A percentile compares a stretch with the other conserved stretches of the same genome.
phyloP scores from a whole-genome alignment of 2,797 vertebrate genomes.

The Sebastes hopkinsi region DNA sequence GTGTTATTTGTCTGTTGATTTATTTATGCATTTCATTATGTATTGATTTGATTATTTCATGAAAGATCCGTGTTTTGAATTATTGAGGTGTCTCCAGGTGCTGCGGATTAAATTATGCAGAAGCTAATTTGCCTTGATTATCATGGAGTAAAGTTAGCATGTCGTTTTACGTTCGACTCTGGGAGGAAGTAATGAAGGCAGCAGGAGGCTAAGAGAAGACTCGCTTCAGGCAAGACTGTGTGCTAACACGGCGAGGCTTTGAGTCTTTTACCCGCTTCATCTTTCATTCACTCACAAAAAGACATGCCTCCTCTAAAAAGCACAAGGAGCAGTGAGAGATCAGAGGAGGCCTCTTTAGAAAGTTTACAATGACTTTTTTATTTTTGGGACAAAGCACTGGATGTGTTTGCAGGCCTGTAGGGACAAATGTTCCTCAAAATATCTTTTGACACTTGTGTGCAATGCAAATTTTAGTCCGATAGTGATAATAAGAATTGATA shows the following conservation, averaged over 20 bases:
- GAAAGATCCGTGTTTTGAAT: constrained; percentile 94
- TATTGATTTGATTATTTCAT: constrained; percentile 98
- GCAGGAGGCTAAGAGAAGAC: constrained; percentile 32
- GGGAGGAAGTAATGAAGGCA: constrained; percentile 43
- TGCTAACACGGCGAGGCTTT: constrained; percentile 23
- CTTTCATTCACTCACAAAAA: constrained; percentile 16
- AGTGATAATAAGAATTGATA: constrained; percentile 33
- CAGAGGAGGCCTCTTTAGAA: constrained; percentile 17
- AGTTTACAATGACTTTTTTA: constrained; percentile 38
- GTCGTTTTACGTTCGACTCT: constrained; percentile 33
- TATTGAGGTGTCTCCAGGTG: constrained; percentile 93
- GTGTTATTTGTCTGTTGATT: constrained; percentile 90
- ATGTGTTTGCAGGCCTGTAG: constrained; percentile 27
- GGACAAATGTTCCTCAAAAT: constrained; percentile 44
- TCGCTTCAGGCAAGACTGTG: constrained; percentile 35
- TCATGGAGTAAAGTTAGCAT: constrained; percentile 83
- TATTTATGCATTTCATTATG: constrained; percentile 97
- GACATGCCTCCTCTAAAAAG: constrained; percentile 21
- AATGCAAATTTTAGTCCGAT: constrained; percentile 15
- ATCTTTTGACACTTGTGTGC: constrained; percentile 26
- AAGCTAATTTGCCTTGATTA: constrained; percentile 93
- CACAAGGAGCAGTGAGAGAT: constrained; percentile 15
- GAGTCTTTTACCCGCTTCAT: constrained; percentile 10
- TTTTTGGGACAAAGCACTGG: constrained; percentile 37
- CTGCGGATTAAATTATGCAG: constrained; percentile 94